Conservation (phyloP, 2,888 invertebrate species). For the Calliphora vomitoria region DNA sequence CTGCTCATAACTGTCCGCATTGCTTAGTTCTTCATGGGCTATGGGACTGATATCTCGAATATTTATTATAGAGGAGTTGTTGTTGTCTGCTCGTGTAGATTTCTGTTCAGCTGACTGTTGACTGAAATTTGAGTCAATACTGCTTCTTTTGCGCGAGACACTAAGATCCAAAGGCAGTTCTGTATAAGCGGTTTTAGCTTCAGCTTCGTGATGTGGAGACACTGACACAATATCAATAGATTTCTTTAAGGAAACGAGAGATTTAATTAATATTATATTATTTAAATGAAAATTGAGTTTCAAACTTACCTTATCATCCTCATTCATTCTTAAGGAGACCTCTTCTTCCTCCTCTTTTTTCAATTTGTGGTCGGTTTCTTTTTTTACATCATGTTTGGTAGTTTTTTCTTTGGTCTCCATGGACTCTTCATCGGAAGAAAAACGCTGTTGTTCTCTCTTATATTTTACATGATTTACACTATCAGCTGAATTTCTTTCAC, state of each 20-base stretch:
- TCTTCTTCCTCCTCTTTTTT: conserved; percentile 68
- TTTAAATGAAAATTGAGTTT: background rate
- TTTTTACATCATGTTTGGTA: background rate
- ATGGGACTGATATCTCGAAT: conserved; percentile 54
- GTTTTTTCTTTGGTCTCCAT: conserved; percentile 45
- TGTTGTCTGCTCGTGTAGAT: conserved; percentile 37
- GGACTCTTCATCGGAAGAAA: conserved; percentile 61
- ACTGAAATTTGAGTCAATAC: conserved; percentile 74
- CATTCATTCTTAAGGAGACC: conserved; percentile 68
- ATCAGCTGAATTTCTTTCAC: conserved; percentile 70
- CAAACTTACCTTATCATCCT: conserved; percentile 82
- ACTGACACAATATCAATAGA: conserved; percentile 80
- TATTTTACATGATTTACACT: conserved; percentile 63
- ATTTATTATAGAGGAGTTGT: background rate
- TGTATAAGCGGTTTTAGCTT: conserved; percentile 76
- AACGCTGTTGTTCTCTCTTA: conserved; percentile 56
- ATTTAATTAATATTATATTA: background rate
- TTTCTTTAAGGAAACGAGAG: conserved; percentile 77
- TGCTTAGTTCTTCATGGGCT: conserved; percentile 55
- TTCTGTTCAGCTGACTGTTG: conserved; percentile 77
- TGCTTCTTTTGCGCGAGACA: conserved; percentile 86
- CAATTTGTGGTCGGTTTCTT: background rate
- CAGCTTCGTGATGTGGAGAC: conserved; percentile 79
- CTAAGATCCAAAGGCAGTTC: conserved; percentile 92
- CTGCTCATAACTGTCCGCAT: conserved; percentile 49